phyloP scores from a whole-genome alignment of 2,888 invertebrate species.

The Scelioninae gen. 2 region DNA sequence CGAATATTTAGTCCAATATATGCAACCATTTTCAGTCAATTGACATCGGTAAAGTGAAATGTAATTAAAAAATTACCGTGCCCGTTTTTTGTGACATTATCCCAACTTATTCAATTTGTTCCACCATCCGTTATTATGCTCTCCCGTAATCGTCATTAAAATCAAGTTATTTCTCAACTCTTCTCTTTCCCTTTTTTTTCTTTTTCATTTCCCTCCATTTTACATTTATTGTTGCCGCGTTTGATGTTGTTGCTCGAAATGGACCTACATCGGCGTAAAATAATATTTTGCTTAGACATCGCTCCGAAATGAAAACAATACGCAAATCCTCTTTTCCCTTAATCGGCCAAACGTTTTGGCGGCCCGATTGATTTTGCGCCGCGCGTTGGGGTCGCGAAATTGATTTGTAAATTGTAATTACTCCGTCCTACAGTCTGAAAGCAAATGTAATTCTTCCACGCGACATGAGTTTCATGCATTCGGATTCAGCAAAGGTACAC shows the following conservation, averaged over 20 bases:
- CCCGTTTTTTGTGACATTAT: no score
- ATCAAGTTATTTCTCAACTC: no score
- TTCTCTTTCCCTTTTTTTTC: background rate
- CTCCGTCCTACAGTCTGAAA: conserved; percentile 51
- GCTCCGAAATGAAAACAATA: conserved; percentile 44
- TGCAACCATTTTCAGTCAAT: no score
- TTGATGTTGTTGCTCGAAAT: conserved; percentile 13
- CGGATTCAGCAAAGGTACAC: conserved; percentile 37
- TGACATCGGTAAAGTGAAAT: no score
- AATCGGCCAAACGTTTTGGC: conserved; percentile 49
- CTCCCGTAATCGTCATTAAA: no score
- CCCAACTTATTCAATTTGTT: no score
- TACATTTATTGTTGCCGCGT: background rate
- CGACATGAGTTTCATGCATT: conserved; percentile 54
- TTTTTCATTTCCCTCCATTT: background rate
- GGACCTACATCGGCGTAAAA: conserved; percentile 11
- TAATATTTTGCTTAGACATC: conserved; percentile 46
- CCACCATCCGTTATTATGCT: no score
- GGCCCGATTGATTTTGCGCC: conserved; percentile 52
- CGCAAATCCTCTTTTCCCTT: conserved; percentile 59
- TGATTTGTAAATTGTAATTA: conserved; percentile 60
- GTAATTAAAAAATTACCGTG: no score
- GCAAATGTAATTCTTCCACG: conserved; percentile 59
- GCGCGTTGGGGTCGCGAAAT: conserved; percentile 53
- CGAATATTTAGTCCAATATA: no score